Percentiles rank a stretch among this genome's conserved stretches.
Conservation (phyloP, 2,797 vertebrate genomes). For the Argyrosomus regius region DNA sequence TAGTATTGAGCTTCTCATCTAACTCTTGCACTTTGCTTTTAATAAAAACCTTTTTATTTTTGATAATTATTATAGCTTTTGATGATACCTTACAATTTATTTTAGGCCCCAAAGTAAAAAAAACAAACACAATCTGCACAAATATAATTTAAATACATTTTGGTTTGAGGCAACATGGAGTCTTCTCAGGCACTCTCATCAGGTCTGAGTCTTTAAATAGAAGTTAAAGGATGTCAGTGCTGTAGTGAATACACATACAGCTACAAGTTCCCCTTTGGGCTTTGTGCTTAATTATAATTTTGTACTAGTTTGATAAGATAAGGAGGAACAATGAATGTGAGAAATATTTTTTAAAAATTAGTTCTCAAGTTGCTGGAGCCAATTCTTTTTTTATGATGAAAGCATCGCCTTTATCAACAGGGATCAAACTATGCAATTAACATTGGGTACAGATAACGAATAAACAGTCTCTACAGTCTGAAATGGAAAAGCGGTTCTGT, state of each 20-base stretch:
- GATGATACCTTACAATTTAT: background rate
- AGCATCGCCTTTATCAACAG: constrained; percentile 70
- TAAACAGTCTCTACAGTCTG: constrained; percentile 52
- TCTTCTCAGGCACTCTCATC: constrained; percentile 19
- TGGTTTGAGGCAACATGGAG: background rate
- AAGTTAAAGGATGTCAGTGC: constrained; percentile 42
- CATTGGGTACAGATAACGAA: constrained; percentile 69
- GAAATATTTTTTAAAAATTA: constrained; percentile 44
- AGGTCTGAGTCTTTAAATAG: constrained; percentile 44
- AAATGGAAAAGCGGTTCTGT: constrained; percentile 54
- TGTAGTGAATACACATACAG: constrained; percentile 44
- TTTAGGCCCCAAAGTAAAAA: background rate
- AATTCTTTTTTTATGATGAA: constrained; percentile 77
- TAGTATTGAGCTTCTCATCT: background rate
- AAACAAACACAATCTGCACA: background rate
- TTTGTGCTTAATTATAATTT: constrained; percentile 73
- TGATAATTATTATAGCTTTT: background rate
- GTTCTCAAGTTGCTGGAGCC: constrained; percentile 60
- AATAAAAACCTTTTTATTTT: background rate
- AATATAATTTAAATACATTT: constrained; percentile 13
- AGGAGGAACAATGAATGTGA: constrained; percentile 67
- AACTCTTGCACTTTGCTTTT: background rate
- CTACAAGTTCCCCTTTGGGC: constrained; percentile 66
- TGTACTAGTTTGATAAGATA: constrained; percentile 71
- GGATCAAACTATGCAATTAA: constrained; percentile 80